Conservation (phyloP, 1,140 invertebrate genomes). For the Drosophila micromelanica region DNA sequence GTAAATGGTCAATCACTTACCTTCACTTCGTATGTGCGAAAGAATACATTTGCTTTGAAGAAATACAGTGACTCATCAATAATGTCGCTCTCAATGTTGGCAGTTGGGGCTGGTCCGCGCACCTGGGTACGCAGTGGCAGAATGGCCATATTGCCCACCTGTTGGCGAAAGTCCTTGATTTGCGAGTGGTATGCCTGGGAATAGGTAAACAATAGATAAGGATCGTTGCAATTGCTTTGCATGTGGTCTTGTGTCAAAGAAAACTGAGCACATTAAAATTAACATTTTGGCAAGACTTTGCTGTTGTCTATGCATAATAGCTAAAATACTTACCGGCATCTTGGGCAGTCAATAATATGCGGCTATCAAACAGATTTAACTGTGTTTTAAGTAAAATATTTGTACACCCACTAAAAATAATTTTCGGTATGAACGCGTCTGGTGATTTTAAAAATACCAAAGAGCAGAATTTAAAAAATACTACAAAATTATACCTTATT, state of each 20-base stretch:
- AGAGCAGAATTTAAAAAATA: conserved; percentile 9
- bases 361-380: background rate
- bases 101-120: conserved; percentile 94
- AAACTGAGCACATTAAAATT: background rate
- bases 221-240: background rate
- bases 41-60: conserved; percentile 99
- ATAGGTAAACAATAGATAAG: conserved; percentile 18
- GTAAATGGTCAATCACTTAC: conserved; percentile 84
- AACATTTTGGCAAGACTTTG: background rate
- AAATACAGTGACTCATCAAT: conserved; percentile 99
- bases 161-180: conserved; percentile 89
- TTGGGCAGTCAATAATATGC: background rate
- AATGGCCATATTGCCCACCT: conserved; percentile 96
- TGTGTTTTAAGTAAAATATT: conserved; percentile 11
- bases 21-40: conserved; percentile 99
- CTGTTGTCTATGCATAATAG: background rate
- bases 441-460: background rate
- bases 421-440: conserved; percentile 10
- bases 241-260: background rate
- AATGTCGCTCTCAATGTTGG: conserved; percentile 92
- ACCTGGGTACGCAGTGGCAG: conserved; percentile 92
- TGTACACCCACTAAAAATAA: conserved; percentile 9
- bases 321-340: conserved; percentile 54
- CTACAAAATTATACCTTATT: background rate
- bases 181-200: conserved; percentile 97